These are phyloP conservation scores for Orius insidiosus DNA, from an alignment of 1,140 invertebrate genomes.

Conservation along the genomic window DNA sequence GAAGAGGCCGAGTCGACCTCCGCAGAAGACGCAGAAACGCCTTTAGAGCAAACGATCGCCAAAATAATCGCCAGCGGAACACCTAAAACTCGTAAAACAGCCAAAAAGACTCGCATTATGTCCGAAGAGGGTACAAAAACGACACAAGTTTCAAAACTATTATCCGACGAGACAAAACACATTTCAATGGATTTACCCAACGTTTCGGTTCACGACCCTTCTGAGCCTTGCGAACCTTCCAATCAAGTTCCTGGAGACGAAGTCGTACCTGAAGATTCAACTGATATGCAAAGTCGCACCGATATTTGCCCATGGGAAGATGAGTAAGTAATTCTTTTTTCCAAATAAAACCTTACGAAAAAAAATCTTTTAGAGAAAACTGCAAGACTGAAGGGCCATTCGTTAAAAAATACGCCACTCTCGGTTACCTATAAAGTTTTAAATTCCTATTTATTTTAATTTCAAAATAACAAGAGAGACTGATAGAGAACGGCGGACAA, in stretches of 20 bases:
- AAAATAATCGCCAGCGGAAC: neutral
- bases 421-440: constrained; percentile 57
- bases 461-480: neutral
- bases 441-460: constrained; percentile 1
- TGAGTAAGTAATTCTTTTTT: constrained; percentile 46
- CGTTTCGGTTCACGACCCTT: too few species aligned
- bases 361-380: constrained; percentile 44
- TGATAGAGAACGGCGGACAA: constrained; percentile 2
- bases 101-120: neutral
- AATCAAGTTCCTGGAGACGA: constrained; percentile 19
- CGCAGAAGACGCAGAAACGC: neutral
- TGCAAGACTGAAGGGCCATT: constrained; percentile 68
- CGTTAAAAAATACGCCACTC: constrained; percentile 76
- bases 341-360: neutral
- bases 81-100: neutral
- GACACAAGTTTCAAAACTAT: constrained; percentile 2
- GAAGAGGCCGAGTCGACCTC: neutral
- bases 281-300: constrained; percentile 37
- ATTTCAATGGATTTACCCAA: constrained; percentile 18
- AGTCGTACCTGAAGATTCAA: constrained; percentile 21
- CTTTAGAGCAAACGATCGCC: neutral
- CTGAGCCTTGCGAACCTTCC: constrained; percentile 1
- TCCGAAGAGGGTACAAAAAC: neutral
- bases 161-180: neutral
- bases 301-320: constrained; percentile 79